Percentiles rank a stretch among this genome's conserved stretches.
Conservation (phyloP, 1,140 invertebrate genomes). For the Micrasema minimum region DNA sequence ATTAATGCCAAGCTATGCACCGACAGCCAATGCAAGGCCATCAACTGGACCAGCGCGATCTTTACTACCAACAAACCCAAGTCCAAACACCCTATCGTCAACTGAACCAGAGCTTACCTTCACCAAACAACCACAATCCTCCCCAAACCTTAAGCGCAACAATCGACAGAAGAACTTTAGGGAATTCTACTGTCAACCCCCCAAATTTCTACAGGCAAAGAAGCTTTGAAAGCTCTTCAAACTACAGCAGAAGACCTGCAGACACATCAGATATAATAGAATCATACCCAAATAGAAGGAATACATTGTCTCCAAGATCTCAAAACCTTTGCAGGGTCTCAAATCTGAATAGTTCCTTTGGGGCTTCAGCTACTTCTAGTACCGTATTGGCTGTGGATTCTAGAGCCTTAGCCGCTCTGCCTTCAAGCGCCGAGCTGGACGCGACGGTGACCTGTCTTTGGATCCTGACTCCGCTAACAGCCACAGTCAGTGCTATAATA, state of each 20-base stretch:
- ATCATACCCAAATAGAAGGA: constrained; percentile 40
- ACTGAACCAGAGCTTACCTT: constrained; percentile 17
- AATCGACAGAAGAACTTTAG: constrained; percentile 47
- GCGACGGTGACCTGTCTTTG: constrained; percentile 70
- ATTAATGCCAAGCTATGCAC: constrained; percentile 45
- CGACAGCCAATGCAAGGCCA: constrained; percentile 45
- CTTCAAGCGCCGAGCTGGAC: constrained; percentile 64
- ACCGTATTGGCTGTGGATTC: constrained; percentile 21
- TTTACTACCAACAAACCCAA: constrained; percentile 44
- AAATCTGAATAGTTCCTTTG: constrained; percentile 40
- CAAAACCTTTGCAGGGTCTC: constrained; percentile 36
- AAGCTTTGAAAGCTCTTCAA: constrained; percentile 23
- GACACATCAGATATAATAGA: constrained; percentile 45
- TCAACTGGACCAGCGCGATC: constrained; percentile 47
- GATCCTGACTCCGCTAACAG: constrained; percentile 73
- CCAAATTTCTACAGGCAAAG: constrained; percentile 45
- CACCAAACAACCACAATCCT: constrained; percentile 33
- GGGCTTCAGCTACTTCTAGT: constrained; percentile 37
- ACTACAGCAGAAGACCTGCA: constrained; percentile 26
- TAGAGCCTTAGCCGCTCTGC: constrained; percentile 58
- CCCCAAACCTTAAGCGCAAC: constrained; percentile 47
- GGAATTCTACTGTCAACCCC: constrained; percentile 47
- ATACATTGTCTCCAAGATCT: constrained; percentile 32
- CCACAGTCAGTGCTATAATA: constrained; percentile 72
- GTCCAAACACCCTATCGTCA: constrained; percentile 37